These are phyloP conservation scores for Pyralis farinalis DNA, from an alignment of 2,888 invertebrate genomes.

Conservation along the genomic window DNA sequence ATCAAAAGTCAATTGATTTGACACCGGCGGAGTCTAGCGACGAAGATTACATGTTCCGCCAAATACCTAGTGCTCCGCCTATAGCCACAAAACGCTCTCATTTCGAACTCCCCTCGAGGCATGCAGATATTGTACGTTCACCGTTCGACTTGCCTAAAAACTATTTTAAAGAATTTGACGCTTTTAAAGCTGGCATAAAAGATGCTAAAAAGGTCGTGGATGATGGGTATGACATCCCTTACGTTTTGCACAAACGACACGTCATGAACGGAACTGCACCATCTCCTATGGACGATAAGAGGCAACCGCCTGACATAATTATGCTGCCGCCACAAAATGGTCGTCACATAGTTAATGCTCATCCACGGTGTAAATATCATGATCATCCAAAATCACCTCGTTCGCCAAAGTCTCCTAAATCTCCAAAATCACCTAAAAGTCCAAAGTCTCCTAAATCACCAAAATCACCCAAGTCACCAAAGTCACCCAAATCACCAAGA, in stretches of 20 bases:
- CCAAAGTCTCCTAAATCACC: conserved; percentile 84
- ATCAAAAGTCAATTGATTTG: conserved; percentile 92
- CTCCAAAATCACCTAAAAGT: conserved; percentile 84
- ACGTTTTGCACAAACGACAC: conserved; percentile 91
- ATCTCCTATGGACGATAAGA: conserved; percentile 71
- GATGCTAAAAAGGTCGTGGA: conserved; percentile 67
- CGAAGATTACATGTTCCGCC: conserved; percentile 89
- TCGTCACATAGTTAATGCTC: conserved; percentile 66
- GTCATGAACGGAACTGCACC: conserved; percentile 92
- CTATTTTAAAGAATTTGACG: conserved; percentile 85
- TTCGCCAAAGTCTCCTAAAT: conserved; percentile 71
- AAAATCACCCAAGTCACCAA: conserved; percentile 79
- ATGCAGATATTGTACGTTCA: conserved; percentile 82
- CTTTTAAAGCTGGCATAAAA: conserved; percentile 77
- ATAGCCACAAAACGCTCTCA: conserved; percentile 87
- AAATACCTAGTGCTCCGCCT: conserved; percentile 87
- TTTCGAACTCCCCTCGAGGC: conserved; percentile 83
- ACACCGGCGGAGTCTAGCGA: conserved; percentile 93
- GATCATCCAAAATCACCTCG: conserved; percentile 75
- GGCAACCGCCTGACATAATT: conserved; percentile 63
- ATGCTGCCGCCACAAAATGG: conserved; percentile 72
- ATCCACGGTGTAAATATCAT: conserved; percentile 72
- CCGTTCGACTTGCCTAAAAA: conserved; percentile 87
- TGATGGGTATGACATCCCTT: conserved; percentile 88
- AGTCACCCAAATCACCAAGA: conserved; percentile 79